Conservation (phyloP, 2,113 vertebrate genomes). For the Dicentrarchus labrax region DNA sequence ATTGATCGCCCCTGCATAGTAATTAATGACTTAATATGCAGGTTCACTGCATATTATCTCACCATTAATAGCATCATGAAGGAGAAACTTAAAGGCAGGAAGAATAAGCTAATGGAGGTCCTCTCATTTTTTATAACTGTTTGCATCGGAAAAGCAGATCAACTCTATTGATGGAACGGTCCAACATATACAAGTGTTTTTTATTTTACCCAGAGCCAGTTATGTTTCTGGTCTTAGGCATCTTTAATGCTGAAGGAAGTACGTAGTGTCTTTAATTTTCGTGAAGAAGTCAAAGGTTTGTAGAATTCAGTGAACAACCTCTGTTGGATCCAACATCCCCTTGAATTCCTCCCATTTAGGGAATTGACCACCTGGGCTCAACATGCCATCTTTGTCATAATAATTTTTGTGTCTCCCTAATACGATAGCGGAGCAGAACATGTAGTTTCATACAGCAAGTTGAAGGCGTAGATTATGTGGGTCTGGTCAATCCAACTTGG, state of each 20-base stretch:
- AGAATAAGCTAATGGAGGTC: slow-evolving; percentile 16
- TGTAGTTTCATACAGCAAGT: background rate
- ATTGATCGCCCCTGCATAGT: slow-evolving; percentile 30
- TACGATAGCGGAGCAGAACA: background rate
- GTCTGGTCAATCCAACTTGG: background rate
- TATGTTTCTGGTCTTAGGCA: background rate
- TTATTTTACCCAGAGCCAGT: background rate
- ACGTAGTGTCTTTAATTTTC: too few species aligned
- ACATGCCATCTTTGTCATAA: background rate
- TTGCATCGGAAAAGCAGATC: slow-evolving; percentile 22
- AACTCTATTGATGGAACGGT: background rate
- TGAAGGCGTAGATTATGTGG: background rate
- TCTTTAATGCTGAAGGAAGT: background rate
- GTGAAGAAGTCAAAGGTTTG: too few species aligned
- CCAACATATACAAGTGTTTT: background rate
- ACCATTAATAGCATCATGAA: slow-evolving; percentile 38
- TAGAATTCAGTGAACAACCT: background rate
- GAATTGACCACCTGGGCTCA: background rate
- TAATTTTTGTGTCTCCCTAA: background rate
- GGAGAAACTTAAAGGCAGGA: slow-evolving; percentile 14
- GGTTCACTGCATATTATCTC: slow-evolving; percentile 51
- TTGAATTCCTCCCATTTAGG: background rate
- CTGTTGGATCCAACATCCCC: background rate
- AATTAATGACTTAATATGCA: slow-evolving; percentile 58
- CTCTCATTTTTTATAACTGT: slow-evolving; percentile 6